Evolutionary conservation across 2,888 invertebrate species (phyloP), one percentile per base, ranked within the genome.

Genomic region (Dicyrtoma fusca): DNA sequence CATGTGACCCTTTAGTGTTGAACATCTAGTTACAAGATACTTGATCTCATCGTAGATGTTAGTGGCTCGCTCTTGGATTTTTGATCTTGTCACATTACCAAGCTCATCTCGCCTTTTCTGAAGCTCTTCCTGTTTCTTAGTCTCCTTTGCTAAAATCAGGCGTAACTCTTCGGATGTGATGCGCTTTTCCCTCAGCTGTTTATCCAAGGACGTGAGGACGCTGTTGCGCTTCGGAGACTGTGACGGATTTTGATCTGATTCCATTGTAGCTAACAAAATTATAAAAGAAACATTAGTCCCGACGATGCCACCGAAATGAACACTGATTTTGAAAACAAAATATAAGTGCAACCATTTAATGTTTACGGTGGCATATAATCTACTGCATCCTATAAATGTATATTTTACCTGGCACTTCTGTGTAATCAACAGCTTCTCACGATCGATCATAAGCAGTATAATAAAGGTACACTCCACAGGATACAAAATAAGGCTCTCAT

Each of bases 1-100:
- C 21, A 77, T 42, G 5, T 76, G 71, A 14, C 51, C 17, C 57
- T 76, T 77, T 25, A 78, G 21, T 0, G 66, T 44, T 10, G 73
- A 8, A 23, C 62, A 49, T 34, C 25, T 53, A n/a, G 11, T 65
- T 4, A 61, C 4, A n/a, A 59, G 13, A 17, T 42, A 44, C 34
- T 70, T 34, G 10, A 74, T 59, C 4, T 61, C 59, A 1, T 64
- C 59, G 42, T 51, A 26, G n/a, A 74, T 44, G n/a, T 14, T 10
- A 0, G 11, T n/a, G 0, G 66, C 63, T 13, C 47, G 19, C 49
- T 71, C 64, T 59, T 65, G 26, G 34, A 65, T 72, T 17, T 57
- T 19, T 14, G n/a, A 26, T 34, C 25, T 55, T 10, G 55, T 64
- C 4, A 64, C 44, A 42, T 63, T 42, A 10, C 25, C 19, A 34